A percentile compares a stretch with the other conserved stretches of the same genome.
Conservation (phyloP, 2,113 vertebrate species). For the Delphinus delphis region DNA sequence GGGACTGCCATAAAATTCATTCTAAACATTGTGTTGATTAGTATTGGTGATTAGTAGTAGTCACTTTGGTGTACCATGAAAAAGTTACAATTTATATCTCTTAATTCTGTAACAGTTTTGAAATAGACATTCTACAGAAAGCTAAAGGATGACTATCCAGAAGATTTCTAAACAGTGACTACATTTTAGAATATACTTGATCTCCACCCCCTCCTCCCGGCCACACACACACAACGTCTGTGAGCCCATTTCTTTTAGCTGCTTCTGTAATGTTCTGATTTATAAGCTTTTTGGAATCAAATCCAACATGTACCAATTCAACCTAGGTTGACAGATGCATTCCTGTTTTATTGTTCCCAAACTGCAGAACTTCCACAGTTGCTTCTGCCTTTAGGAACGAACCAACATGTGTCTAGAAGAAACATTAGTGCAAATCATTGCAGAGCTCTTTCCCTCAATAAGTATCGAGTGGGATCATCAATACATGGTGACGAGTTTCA, state of each 20-base stretch:
- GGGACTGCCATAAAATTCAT: not conserved
- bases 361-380: not conserved
- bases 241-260: not conserved
- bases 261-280: not conserved
- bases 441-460: slow-evolving; percentile 57
- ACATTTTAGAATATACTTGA: not conserved
- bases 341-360: slow-evolving; percentile 5
- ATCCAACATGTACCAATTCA: not conserved
- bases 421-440: not conserved
- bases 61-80: not conserved
- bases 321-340: not conserved
- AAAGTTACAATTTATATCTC: slow-evolving; percentile 6
- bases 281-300: not conserved
- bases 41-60: not conserved
- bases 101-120: slow-evolving; percentile 28
- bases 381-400: not conserved
- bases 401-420: not conserved
- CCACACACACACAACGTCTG: not conserved
- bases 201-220: too few species aligned
- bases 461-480: not conserved
- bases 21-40: slow-evolving; percentile 48
- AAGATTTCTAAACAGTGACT: not conserved
- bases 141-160: not conserved
- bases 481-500: slow-evolving; percentile 41
- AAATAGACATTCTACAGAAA: slow-evolving; percentile 52